phyloP scores from a whole-genome alignment of 2,888 invertebrate species.

The Phyllotreta cruciferae region DNA sequence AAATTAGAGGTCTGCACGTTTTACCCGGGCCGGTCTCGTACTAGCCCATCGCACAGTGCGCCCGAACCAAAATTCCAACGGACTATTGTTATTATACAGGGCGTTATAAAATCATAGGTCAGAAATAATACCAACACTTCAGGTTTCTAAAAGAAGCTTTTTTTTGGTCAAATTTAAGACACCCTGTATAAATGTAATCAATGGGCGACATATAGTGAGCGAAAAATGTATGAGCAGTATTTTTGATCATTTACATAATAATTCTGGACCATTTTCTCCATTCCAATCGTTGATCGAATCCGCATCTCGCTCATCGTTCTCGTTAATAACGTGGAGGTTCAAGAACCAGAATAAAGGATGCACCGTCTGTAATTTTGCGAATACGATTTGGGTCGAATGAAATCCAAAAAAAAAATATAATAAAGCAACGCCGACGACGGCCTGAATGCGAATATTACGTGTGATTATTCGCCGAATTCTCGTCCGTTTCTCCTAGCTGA shows the following conservation, averaged over 20 bases:
- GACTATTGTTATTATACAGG: neutral
- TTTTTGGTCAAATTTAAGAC: no score
- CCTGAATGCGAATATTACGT: constrained; percentile 7
- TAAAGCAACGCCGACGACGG: neutral
- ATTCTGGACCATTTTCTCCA: neutral
- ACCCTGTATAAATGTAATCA: no score
- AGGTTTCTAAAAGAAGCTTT: no score
- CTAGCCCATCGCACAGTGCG: constrained; percentile 9
- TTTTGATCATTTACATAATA: constrained; percentile 1
- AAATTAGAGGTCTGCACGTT: constrained; percentile 28
- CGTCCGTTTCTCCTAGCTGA: no score
- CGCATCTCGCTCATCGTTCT: constrained; percentile 26
- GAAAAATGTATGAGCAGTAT: neutral
- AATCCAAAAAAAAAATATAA: constrained; percentile 9
- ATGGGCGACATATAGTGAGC: no score
- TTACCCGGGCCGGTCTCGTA: constrained; percentile 1
- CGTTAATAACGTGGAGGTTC: constrained; percentile 24
- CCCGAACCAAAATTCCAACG: neutral
- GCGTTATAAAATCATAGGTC: no score
- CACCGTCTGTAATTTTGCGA: constrained; percentile 27
- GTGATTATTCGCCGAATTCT: constrained; percentile 3
- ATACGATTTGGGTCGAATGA: constrained; percentile 25
- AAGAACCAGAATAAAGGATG: constrained; percentile 27
- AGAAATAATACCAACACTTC: no score
- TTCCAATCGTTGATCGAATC: constrained; percentile 16